These are phyloP conservation scores for Gorsachius magnificus DNA, from an alignment of 2,797 vertebrate species.

Conservation along the genomic window DNA sequence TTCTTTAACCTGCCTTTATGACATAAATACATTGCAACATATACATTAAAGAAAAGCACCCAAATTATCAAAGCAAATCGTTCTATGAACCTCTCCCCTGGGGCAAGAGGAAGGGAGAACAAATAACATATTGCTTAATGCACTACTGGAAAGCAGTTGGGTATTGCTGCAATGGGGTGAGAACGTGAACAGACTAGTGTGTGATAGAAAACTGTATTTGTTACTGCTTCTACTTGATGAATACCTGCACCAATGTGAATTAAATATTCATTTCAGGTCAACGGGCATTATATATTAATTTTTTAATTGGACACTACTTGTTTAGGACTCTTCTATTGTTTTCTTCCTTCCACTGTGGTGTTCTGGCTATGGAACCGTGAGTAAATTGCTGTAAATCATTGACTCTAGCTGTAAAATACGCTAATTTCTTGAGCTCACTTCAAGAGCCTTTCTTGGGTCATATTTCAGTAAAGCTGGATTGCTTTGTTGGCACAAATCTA, in stretches of 20 bases:
- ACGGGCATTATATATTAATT: neutral
- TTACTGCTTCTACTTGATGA: neutral
- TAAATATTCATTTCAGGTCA: neutral
- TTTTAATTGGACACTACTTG: neutral
- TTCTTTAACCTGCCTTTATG: slow-evolving; percentile 41
- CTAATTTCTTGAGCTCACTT: neutral
- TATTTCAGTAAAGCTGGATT: neutral
- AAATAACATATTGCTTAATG: slow-evolving; percentile 40
- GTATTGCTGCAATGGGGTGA: neutral
- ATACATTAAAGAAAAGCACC: slow-evolving; percentile 33
- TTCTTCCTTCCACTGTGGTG: neutral
- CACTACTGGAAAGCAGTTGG: slow-evolving; percentile 1
- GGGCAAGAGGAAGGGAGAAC: slow-evolving; percentile 53
- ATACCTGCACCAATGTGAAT: neutral
- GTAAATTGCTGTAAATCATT: neutral
- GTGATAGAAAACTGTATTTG: neutral
- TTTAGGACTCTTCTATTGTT: neutral
- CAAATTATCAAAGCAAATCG: slow-evolving; percentile 53
- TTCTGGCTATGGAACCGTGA: neutral
- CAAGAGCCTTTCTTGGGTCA: neutral
- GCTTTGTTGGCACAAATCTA: neutral
- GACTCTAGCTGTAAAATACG: neutral
- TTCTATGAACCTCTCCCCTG: slow-evolving; percentile 7
- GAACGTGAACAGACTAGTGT: neutral
- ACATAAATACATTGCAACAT: slow-evolving; percentile 53